Conservation (phyloP, 2,113 vertebrate species). For the Carassius carassius region DNA sequence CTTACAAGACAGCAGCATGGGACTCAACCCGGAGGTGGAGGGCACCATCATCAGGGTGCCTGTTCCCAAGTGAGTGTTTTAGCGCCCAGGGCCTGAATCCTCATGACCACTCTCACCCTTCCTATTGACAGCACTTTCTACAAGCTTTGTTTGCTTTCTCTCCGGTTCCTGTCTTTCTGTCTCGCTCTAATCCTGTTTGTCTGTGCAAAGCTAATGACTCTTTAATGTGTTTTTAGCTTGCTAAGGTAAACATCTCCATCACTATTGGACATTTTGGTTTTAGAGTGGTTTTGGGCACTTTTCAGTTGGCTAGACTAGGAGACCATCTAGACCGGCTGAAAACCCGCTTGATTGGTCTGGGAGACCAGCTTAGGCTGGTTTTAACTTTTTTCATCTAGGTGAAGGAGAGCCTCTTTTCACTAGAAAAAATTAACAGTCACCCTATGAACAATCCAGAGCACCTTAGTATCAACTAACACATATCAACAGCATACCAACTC, state of each 20-base stretch:
- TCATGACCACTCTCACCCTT: conserved; percentile 34
- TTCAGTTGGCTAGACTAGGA: too few relatives aligned
- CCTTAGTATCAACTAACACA: too few relatives aligned
- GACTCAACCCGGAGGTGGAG: conserved; percentile 95
- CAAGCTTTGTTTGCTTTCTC: conserved; percentile 30
- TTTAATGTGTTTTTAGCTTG: background rate
- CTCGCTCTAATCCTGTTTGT: background rate
- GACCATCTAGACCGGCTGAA: background rate
- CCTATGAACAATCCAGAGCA: background rate
- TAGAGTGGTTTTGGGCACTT: background rate
- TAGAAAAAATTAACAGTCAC: background rate
- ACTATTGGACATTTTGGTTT: background rate
- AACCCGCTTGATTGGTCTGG: background rate
- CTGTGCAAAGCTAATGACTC: background rate
- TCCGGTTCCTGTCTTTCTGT: conserved; percentile 17
- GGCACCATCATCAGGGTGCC: conserved; percentile 91
- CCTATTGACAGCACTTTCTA: conserved; percentile 24
- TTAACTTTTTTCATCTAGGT: background rate
- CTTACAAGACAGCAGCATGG: conserved; percentile 93
- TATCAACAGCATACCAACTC: too few relatives aligned
- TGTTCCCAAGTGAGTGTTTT: conserved; percentile 88
- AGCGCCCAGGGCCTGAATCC: conserved; percentile 29
- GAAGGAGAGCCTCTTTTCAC: background rate
- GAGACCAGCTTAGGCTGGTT: background rate
- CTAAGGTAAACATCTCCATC: background rate